Evolutionary conservation across 2,888 invertebrate genomes (phyloP), one percentile per base, ranked within the genome.

Genomic region (Yponomeuta plumbellus): DNA sequence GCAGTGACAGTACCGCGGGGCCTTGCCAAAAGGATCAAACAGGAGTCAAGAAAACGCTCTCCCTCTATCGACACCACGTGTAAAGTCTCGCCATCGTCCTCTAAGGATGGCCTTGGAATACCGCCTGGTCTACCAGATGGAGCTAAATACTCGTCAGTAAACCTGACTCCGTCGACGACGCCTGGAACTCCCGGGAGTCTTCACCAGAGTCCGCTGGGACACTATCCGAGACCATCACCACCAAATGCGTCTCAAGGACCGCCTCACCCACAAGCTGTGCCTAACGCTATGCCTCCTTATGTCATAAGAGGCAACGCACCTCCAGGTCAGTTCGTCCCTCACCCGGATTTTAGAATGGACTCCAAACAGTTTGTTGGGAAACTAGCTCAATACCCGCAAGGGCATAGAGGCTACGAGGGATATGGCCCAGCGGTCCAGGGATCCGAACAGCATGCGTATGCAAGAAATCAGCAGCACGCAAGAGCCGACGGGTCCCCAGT

Each of bases 161-260:
- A 92, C 74, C 77, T 94, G 64, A 93, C 94, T 1, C 94, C 94
- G 0, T 93, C 94, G 0, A 93, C 94, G 11, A 93, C 94, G 1
- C 93, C 93, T 13, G 92, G 93, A 5, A 93, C 93, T 21, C 93
- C 94, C 2, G 93, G 92, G 5, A 93, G 93, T 70, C 92, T 93
- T 76, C 93, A 94, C 72, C 92, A 92, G 71, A 94, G 94, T 78
- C 94, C 94, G 0, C 80, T 94, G 11, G 93, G 93, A 40, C 92
- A 94, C 70, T 95, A 94, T 77, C 93, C 94, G 13, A 88, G 94
- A 69, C 94, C 95, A 11, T 95, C 95, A 2, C 95, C 95, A 0
- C 94, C 95, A 0, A 94, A 94, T 52, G 94, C 93, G 6, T 93
- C 93, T 1, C 89, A 93, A 22, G 92, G 93, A 68, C 91, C 92